These are phyloP conservation scores for Lepus europaeus DNA, from an alignment of 2,113 vertebrate species.

Conservation along the genomic window DNA sequence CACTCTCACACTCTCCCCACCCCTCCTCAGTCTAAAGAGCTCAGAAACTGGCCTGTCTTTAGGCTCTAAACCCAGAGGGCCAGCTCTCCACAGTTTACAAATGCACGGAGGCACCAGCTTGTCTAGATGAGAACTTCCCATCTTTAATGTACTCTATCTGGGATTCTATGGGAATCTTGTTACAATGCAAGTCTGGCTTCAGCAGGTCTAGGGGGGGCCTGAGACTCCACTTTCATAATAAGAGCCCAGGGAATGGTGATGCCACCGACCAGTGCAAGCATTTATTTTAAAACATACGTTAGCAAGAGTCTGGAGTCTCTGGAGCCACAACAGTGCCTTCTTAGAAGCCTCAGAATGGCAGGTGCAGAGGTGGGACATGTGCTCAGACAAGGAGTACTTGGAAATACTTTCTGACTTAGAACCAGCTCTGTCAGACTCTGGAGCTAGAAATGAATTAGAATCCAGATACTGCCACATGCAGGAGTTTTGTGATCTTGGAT, in stretches of 20 bases:
- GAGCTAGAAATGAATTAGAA: background rate
- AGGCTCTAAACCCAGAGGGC: background rate
- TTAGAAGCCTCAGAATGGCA: background rate
- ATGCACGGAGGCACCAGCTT: background rate
- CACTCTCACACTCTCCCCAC: background rate
- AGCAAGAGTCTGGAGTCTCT: background rate
- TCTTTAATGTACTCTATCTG: background rate
- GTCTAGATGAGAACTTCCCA: background rate
- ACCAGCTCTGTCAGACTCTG: background rate
- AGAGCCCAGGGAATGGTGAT: background rate
- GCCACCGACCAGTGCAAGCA: background rate
- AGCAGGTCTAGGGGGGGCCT: background rate
- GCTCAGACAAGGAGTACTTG: background rate
- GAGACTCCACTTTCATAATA: background rate
- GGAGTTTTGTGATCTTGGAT: background rate
- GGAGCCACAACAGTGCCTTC: background rate
- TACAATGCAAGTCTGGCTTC: background rate
- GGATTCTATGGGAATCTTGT: background rate
- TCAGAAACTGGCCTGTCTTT: background rate
- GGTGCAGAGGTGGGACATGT: background rate
- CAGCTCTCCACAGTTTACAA: background rate
- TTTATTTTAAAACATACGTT: too few species aligned
- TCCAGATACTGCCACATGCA: background rate
- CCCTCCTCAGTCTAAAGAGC: background rate
- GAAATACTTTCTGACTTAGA: background rate